Evolutionary conservation across 2,888 invertebrate genomes (phyloP), one percentile per base, ranked within the genome.

Genomic region (Cosmopolites sordidus): DNA sequence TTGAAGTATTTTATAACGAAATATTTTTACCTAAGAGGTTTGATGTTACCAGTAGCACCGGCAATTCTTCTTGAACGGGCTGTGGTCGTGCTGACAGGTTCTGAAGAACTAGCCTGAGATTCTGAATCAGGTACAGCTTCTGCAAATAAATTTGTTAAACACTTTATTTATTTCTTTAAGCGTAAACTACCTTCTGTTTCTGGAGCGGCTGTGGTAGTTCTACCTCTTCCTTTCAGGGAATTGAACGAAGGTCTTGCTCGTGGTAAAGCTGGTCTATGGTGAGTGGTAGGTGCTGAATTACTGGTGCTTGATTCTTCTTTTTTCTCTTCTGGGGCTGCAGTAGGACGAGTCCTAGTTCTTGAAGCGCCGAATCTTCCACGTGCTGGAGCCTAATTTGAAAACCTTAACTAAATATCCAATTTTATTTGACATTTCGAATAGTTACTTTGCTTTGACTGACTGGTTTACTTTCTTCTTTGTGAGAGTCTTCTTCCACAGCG

Each of bases 231-330:
- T 62, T 61, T 73, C 60, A 50, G 69, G 47, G 60, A 69, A 69
- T 71, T 72, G 59, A 73, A 72, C 4, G 69, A 62, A 11, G 80
- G 79, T 37, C 81, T 76, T 3, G 79, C 76, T 56, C 80, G 76
- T 12, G 76, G 68, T 64, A 73, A 55, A 2, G 73, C 64, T 18
- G 76, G 69, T 47, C 69, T 66, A 16, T 29, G 40, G 5, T 71
- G 61, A 5, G 64, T 58, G 1, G 65, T 49, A 11, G 64, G 53
- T 56, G 69, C 61, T 17, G 70, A 17, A 71, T 75, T 52, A 73
- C 71, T 51, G 67, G 69, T 50, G 22, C 22, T 22, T 72, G 75
- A 59, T 47, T 37, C 77, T 70, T 47, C 76, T 70, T 65, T 77
- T 68, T 39, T 74, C 70, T 43, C 77, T 67, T 67, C 78, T 72